Conservation (phyloP, 1,140 invertebrate genomes). For the Bombus fervidus region DNA sequence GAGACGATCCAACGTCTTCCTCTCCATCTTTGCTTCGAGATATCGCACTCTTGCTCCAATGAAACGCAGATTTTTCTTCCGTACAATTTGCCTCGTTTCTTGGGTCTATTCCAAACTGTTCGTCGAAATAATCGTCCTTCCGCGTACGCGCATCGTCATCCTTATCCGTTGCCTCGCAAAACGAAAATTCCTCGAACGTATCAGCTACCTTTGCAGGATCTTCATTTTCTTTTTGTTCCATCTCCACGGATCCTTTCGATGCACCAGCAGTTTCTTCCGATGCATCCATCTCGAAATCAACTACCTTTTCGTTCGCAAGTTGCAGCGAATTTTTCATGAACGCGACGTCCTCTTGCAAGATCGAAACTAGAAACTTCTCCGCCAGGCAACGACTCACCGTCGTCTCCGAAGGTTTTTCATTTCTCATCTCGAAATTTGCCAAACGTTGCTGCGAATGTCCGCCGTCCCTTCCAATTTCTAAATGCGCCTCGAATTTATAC, state of each 20-base stretch:
- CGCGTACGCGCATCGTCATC: background rate
- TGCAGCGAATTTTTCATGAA: background rate
- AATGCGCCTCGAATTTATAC: background rate
- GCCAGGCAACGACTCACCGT: background rate
- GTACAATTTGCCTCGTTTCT: constrained; percentile 16
- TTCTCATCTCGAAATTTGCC: background rate
- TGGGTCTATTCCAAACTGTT: constrained; percentile 25
- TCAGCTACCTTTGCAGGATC: background rate
- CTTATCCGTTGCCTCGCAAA: background rate
- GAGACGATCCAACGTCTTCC: constrained; percentile 25
- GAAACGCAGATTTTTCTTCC: constrained; percentile 28
- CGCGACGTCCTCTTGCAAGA: background rate
- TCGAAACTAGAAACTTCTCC: background rate
- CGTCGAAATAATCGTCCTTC: background rate
- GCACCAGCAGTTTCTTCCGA: too few species aligned
- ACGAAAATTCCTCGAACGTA: background rate
- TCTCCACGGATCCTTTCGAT: background rate
- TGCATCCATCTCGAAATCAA: too few species aligned
- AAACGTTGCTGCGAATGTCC: background rate
- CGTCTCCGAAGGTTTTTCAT: background rate
- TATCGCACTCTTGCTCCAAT: background rate
- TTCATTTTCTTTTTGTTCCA: background rate
- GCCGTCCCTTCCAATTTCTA: background rate
- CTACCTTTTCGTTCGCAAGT: background rate
- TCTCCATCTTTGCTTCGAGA: background rate